Percentiles rank a stretch among this genome's conserved stretches.
Evolutionary conservation across 2,888 invertebrate genomes (phyloP).

Genomic region (Cephonodes hylas): DNA sequence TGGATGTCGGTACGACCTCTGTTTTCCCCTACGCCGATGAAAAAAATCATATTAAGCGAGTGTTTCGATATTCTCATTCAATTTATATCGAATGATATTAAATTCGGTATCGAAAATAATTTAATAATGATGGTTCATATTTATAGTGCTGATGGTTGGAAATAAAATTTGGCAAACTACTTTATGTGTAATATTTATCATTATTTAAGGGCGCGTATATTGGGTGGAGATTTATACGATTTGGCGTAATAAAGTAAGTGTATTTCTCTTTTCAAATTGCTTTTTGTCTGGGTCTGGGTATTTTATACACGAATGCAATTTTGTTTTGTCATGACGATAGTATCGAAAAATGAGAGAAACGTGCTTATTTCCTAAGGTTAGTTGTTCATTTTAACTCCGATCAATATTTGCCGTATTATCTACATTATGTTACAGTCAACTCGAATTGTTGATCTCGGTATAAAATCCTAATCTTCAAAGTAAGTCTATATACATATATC

Average conservation of each 20-base stretch:
- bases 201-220: neutral
- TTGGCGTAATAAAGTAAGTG: neutral
- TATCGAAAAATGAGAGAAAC: neutral
- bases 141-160: neutral
- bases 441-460: too few species aligned
- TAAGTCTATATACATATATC: too few species aligned
- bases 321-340: neutral
- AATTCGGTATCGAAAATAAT: neutral
- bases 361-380: too few species aligned
- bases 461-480: too few species aligned
- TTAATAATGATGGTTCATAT: neutral
- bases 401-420: too few species aligned
- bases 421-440: too few species aligned
- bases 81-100: neutral
- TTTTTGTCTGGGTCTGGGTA: neutral
- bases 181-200: neutral
- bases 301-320: neutral
- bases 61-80: neutral
- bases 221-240: neutral
- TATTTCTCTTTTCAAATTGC: neutral
- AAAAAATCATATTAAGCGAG: neutral
- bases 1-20: neutral
- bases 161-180: neutral
- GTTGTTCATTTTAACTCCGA: too few species aligned
- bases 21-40: neutral